phyloP scores from a whole-genome alignment of 2,113 vertebrate species.

The Vulpes lagopus region DNA sequence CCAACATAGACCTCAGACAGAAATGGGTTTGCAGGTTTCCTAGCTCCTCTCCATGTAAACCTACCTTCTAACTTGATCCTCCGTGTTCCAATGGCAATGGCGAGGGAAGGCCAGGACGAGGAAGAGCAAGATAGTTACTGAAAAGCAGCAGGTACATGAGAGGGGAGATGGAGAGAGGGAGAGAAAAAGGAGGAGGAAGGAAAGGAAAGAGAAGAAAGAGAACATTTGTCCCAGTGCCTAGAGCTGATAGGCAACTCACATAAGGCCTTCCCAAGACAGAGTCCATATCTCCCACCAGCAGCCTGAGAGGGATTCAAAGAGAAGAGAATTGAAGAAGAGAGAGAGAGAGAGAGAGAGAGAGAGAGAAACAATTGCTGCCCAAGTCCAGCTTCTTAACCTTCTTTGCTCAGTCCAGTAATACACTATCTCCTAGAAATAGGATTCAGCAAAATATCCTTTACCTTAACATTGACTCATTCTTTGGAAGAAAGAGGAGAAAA shows the following conservation, averaged over 20 bases:
- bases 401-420: neutral
- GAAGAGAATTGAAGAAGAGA: neutral
- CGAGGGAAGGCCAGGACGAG: neutral
- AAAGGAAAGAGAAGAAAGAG: neutral
- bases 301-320: neutral
- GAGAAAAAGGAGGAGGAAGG: neutral
- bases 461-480: neutral
- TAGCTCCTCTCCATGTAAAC: neutral
- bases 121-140: neutral
- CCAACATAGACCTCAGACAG: neutral
- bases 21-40: neutral
- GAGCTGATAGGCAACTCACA: neutral
- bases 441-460: slow-evolving; percentile 4
- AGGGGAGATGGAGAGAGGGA: neutral
- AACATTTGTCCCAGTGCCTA: neutral
- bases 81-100: neutral
- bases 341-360: neutral
- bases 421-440: neutral
- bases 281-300: neutral
- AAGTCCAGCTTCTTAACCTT: neutral
- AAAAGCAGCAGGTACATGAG: neutral
- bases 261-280: neutral
- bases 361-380: neutral
- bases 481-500: neutral
- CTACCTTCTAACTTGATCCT: neutral